Conservation (phyloP, 2,888 invertebrate species). For the Lepas anatifera region DNA sequence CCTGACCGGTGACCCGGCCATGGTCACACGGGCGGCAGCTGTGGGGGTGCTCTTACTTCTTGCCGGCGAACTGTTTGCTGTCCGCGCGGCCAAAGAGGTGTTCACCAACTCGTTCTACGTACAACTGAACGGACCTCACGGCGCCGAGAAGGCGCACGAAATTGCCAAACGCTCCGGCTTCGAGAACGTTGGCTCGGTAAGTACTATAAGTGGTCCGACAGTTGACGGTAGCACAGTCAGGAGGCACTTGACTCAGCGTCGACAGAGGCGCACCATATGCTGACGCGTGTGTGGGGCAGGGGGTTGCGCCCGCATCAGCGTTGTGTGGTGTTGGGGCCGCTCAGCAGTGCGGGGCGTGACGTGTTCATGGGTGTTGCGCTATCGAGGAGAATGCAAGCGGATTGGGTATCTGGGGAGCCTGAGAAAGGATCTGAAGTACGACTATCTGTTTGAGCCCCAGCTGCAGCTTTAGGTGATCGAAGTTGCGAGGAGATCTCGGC, state of each 20-base stretch:
- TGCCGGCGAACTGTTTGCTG: neutral
- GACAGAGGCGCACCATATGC: neutral
- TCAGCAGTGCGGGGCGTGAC: neutral
- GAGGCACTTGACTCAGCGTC: no score
- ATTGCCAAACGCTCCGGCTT: slow-evolving; percentile 85
- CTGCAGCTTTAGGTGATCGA: no score
- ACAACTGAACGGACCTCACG: slow-evolving; percentile 41
- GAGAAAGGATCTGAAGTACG: no score
- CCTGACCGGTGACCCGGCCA: neutral
- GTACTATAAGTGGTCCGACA: slow-evolving; percentile 34
- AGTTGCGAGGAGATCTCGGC: no score
- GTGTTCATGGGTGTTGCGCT: neutral
- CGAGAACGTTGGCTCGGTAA: slow-evolving; percentile 86
- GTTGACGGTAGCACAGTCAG: no score
- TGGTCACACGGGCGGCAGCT: neutral
- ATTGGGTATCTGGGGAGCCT: no score
- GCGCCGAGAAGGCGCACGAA: slow-evolving; percentile 60
- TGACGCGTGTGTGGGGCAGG: no score
- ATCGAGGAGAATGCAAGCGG: no score
- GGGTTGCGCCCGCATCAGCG: neutral
- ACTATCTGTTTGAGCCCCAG: no score
- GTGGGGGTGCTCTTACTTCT: neutral
- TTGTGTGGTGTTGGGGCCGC: neutral
- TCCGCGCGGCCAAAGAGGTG: slow-evolving; percentile 41
- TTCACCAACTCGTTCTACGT: slow-evolving; percentile 96